Percentiles rank a stretch among this genome's conserved stretches.
These are phyloP conservation scores for Carduelis carduelis DNA, from an alignment of 2,797 vertebrate species.

Conservation along the genomic window DNA sequence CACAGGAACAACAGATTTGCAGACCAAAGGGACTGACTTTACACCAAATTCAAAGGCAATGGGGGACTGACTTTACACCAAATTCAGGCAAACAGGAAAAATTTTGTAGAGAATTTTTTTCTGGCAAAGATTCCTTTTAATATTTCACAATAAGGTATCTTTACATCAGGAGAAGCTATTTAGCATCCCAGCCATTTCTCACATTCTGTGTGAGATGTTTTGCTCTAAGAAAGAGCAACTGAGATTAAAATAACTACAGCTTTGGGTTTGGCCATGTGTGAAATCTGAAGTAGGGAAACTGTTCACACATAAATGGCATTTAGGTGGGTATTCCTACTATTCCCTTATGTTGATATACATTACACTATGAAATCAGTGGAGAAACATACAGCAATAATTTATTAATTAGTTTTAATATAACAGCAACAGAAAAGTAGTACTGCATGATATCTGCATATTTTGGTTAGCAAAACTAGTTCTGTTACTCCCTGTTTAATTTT, in stretches of 20 bases:
- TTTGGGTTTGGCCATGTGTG: neutral
- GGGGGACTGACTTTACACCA: no score
- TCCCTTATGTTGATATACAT: neutral
- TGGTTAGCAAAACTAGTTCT: neutral
- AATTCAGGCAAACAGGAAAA: constrained; percentile 4
- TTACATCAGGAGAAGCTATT: neutral
- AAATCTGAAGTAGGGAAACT: neutral
- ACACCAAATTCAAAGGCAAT: neutral
- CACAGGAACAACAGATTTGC: neutral
- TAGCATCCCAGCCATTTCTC: neutral
- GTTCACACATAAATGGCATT: neutral
- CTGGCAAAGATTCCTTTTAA: constrained; percentile 6
- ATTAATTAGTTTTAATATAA: neutral
- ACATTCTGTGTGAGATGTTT: neutral
- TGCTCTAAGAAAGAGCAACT: neutral
- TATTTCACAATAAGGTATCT: neutral
- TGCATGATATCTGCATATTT: neutral
- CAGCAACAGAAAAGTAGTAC: neutral
- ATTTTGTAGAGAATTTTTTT: neutral
- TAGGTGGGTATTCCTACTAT: neutral
- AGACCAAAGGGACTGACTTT: neutral
- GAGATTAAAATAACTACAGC: neutral
- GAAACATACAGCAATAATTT: neutral
- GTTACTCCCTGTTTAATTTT: neutral
- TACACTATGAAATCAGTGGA: neutral